Percentiles rank a stretch among this genome's conserved stretches.
Conservation (phyloP, 2,113 vertebrate species). For the Vimba vimba region DNA sequence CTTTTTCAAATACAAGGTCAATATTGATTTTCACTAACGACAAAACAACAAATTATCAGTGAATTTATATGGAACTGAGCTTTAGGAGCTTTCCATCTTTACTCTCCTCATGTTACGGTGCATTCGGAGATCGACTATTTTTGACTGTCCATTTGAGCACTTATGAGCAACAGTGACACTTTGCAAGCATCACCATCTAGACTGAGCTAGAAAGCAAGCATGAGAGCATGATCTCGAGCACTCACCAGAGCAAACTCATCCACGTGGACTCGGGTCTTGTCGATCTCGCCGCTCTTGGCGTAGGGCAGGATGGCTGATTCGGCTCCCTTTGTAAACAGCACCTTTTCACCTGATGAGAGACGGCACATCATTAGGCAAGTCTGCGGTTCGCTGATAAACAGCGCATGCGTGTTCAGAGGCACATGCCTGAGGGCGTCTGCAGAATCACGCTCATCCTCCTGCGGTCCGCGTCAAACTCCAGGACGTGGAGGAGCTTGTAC, state of each 20-base stretch:
- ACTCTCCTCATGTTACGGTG: no score
- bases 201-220: background rate
- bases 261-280: slow-evolving; percentile 92
- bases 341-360: slow-evolving; percentile 79
- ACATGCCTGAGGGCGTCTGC: slow-evolving; percentile 85
- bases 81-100: no score
- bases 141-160: background rate
- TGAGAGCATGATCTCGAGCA: background rate
- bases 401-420: background rate
- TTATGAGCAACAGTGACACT: background rate
- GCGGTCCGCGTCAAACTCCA: slow-evolving; percentile 94
- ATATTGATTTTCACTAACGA: no score
- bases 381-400: background rate
- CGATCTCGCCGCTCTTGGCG: slow-evolving; percentile 86
- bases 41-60: no score
- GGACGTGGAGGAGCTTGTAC: slow-evolving; percentile 90
- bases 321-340: slow-evolving; percentile 96
- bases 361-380: background rate
- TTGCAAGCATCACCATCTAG: background rate
- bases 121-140: no score
- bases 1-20: no score
- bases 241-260: slow-evolving; percentile 97
- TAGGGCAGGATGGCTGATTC: slow-evolving; percentile 93
- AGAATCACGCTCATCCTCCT: slow-evolving; percentile 97
- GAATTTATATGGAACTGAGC: no score